Percentiles rank a stretch among this genome's conserved stretches.
Evolutionary conservation across 2,113 vertebrate genomes (phyloP).

Genomic region (Pan troglodytes): NHGRI_mPanTro3-v2.1_pri NC_072409.2:72812001-72812500

Average conservation of each 20-base stretch:
- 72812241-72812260: not conserved
- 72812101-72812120: not conserved
- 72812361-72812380: not conserved
- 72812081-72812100: not conserved
- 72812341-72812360: not conserved
- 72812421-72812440: not conserved
- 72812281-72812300: not conserved
- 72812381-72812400: not conserved
- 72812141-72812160: conserved; percentile 36
- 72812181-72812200: not conserved
- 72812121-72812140: not conserved
- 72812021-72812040: conserved; percentile 33
- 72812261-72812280: not conserved
- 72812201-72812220: conserved; percentile 8
- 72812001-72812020: not conserved
- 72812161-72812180: not conserved
- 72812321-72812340: not conserved
- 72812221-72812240: not conserved
- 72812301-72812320: not conserved
- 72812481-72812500: not conserved
- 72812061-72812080: not conserved
- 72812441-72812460: not conserved
- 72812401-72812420: not conserved
- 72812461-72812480: too few species aligned
- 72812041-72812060: not conserved